These are phyloP conservation scores for Drosophila multiciliata DNA, from an alignment of 2,888 invertebrate genomes.

Conservation along the genomic window DNA sequence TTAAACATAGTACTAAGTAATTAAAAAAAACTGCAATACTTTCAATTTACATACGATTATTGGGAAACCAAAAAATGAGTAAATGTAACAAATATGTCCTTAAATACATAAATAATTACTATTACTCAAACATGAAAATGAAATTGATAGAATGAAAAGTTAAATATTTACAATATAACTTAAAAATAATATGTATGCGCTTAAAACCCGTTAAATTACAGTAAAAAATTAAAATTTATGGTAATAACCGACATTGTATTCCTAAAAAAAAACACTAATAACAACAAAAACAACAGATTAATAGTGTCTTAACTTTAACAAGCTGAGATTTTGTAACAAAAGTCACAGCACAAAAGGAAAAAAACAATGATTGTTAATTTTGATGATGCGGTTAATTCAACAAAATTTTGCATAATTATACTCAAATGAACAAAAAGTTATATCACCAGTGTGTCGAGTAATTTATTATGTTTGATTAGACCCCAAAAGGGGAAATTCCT, in stretches of 20 bases:
- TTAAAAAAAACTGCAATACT: not conserved
- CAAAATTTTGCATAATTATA: conserved; percentile 43
- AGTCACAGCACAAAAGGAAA: not conserved
- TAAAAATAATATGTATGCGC: not conserved
- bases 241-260: not conserved
- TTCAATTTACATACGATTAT: not conserved
- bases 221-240: not conserved
- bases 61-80: not conserved
- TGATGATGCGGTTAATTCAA: conserved; percentile 39
- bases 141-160: not conserved
- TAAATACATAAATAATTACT: not conserved
- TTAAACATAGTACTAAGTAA: not conserved
- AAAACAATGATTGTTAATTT: conserved; percentile 23
- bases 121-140: not conserved
- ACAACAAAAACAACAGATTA: not conserved
- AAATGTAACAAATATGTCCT: not conserved
- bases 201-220: not conserved
- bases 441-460: conserved; percentile 32
- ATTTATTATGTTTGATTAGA: conserved; percentile 41
- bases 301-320: conserved; percentile 18
- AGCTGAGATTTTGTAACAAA: conserved; percentile 32
- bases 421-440: conserved; percentile 45
- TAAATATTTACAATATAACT: not conserved
- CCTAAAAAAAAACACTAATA: not conserved
- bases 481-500: not conserved